Percentiles rank a stretch among this genome's conserved stretches.
These are phyloP conservation scores for Plebejus argus DNA, from an alignment of 2,888 invertebrate species.

Conservation along the genomic window DNA sequence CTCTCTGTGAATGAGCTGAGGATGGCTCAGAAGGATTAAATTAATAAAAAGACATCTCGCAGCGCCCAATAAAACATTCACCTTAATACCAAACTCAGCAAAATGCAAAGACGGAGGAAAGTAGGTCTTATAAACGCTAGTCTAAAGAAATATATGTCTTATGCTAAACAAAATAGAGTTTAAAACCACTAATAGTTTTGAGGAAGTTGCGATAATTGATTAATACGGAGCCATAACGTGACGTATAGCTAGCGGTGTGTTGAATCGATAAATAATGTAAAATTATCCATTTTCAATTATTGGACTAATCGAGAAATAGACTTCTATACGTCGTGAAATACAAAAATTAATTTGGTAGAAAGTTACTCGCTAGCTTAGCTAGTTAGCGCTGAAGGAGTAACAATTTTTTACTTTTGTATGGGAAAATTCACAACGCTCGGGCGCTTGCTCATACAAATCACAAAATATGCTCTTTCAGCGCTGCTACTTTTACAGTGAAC, in stretches of 20 bases:
- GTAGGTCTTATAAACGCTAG: slow-evolving; percentile 41
- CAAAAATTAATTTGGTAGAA: background rate
- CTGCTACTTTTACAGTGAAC: too few species aligned
- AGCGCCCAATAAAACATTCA: slow-evolving; percentile 46
- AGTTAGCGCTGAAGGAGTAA: background rate
- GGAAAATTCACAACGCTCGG: too few species aligned
- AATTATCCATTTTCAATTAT: too few species aligned
- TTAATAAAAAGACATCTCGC: slow-evolving; percentile 30
- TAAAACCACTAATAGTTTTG: background rate
- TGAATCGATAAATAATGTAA: background rate
- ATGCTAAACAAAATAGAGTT: background rate
- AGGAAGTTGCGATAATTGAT: background rate
- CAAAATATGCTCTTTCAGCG: too few species aligned
- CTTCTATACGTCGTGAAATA: too few species aligned
- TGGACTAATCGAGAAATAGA: too few species aligned
- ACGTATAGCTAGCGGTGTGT: background rate
- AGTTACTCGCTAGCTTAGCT: background rate
- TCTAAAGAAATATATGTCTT: background rate
- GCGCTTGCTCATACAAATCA: too few species aligned
- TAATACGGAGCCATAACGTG: background rate
- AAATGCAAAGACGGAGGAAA: slow-evolving; percentile 43
- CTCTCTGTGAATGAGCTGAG: slow-evolving; percentile 3
- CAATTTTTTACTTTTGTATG: too few species aligned
- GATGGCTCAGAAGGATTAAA: slow-evolving; percentile 20
- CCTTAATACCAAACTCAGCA: slow-evolving; percentile 39